Base-by-base conservation (phyloP, 1,140 invertebrate species). In the Drosophila biarmipes region DNA sequence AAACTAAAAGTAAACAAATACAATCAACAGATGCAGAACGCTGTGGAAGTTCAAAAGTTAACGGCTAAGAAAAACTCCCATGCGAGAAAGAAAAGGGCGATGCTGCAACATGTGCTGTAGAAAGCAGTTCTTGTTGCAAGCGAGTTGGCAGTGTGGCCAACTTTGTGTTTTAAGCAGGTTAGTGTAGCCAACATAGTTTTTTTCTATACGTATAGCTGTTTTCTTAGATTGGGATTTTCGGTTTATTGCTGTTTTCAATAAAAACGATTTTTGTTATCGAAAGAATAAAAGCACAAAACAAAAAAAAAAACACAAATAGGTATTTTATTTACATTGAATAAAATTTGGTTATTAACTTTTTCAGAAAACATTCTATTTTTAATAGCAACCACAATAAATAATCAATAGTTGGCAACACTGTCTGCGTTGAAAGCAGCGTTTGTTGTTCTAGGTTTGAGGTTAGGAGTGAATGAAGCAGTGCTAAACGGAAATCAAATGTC, bases 41-140 rank as follows among this genome's bases (percentile, higher is more conserved):
- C 31, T 15, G 34, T 59, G 58, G 12, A 17, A 62, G 35, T 8
- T 34, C 6, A 46, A 64, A 37, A 52, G 6, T 21, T 24, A 46
- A 54, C 19, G 35, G 5, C 12, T 24, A 37, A 17, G 29, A 29
- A 34, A 29, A 40, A 56, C 14, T 17, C 38, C 12, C 37, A 52
- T 72, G 69, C 54, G 21, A 71, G n/a, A 66, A 64, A 62, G 21
- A 12, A 64, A 64, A 62, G 15, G 12, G 35, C 15, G 12, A 19
- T 62, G 24, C 62, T 64, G 24, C 21, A 63, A 45, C 0, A 34
- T 14, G 59, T 34, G 11, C 31, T 45, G 37, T 58, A 10, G 2
- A 34, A 63, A 59, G 57, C 59, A 29, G 21, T 31, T 57, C 19
- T 7, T 58, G 6, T 34, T 34, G 57, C 57, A 19, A 34, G 37